These are phyloP conservation scores for Gobius niger DNA, from an alignment of 2,113 vertebrate genomes.

Conservation along the genomic window DNA sequence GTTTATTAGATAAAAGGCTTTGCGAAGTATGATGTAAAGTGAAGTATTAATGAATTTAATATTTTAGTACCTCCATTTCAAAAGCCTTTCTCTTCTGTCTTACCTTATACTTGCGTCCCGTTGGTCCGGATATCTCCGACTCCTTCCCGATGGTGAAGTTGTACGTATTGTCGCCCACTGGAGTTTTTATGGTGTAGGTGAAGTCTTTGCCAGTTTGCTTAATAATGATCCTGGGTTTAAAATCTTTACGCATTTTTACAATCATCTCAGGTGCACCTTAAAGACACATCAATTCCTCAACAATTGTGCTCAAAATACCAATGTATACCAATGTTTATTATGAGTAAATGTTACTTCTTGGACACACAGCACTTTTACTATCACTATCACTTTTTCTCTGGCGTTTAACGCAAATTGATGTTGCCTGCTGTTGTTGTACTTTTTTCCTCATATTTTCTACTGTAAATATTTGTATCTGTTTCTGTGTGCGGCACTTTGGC, in stretches of 20 bases:
- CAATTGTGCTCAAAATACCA: background rate
- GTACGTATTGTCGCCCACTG: conserved; percentile 71
- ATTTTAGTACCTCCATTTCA: background rate
- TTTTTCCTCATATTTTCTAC: too few relatives aligned
- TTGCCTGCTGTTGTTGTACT: too few relatives aligned
- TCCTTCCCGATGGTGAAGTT: conserved; percentile 81
- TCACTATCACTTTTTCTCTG: too few relatives aligned
- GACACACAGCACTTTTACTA: too few relatives aligned
- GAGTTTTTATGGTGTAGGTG: conserved; percentile 79
- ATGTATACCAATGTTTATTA: too few relatives aligned
- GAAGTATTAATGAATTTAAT: background rate
- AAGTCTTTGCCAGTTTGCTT: conserved; percentile 81
- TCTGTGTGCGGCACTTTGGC: too few relatives aligned
- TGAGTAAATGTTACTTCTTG: too few relatives aligned
- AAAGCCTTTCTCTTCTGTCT: background rate
- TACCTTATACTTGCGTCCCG: conserved; percentile 72
- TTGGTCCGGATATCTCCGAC: conserved; percentile 69
- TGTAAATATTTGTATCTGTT: too few relatives aligned
- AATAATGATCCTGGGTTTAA: conserved; percentile 81
- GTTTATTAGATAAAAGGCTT: too few relatives aligned
- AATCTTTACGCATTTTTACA: conserved; percentile 75
- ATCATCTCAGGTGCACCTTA: conserved; percentile 79
- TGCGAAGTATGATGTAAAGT: background rate
- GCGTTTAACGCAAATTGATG: too few relatives aligned
- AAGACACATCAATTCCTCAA: background rate